A percentile compares a stretch with the other conserved stretches of the same genome.
Conservation (phyloP, 2,113 vertebrate species). For the Halcyon malimbica region DNA sequence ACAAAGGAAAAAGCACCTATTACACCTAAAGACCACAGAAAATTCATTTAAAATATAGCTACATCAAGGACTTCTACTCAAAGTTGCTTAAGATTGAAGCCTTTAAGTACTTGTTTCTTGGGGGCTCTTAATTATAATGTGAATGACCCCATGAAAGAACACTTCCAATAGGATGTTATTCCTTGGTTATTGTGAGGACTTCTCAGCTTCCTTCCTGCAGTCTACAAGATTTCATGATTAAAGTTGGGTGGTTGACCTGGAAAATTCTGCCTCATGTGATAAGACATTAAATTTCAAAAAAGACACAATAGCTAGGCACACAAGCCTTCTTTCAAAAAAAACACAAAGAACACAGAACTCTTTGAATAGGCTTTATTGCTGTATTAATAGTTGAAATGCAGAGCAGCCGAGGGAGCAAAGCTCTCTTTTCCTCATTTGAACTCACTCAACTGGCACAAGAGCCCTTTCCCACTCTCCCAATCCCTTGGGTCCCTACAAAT, state of each 20-base stretch:
- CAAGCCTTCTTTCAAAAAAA: slow-evolving; percentile 51
- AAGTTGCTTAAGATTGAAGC: neutral
- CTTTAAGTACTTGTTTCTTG: slow-evolving; percentile 14
- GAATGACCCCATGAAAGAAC: slow-evolving; percentile 36
- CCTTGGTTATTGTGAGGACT: slow-evolving; percentile 43
- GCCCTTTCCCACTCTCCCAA: slow-evolving; percentile 43
- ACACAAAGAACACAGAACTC: slow-evolving; percentile 30
- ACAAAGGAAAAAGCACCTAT: neutral
- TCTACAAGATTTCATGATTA: slow-evolving; percentile 25
- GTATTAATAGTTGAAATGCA: slow-evolving; percentile 47
- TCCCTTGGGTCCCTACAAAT: slow-evolving; percentile 37
- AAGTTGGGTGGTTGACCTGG: slow-evolving; percentile 59
- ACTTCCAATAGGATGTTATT: slow-evolving; percentile 40
- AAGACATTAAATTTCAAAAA: slow-evolving; percentile 45
- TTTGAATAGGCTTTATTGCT: slow-evolving; percentile 52
- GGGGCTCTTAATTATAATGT: slow-evolving; percentile 15
- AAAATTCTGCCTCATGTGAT: slow-evolving; percentile 53
- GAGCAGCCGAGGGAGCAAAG: neutral
- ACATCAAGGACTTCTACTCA: neutral
- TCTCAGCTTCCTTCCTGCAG: slow-evolving; percentile 46
- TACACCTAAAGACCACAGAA: neutral
- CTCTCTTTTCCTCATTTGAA: slow-evolving; percentile 51
- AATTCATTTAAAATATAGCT: neutral
- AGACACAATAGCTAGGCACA: slow-evolving; percentile 55
- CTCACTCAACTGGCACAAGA: slow-evolving; percentile 38